Evolutionary conservation across 1,140 invertebrate species (phyloP), one percentile per base, ranked within the genome.

Genomic region (Lineus longissimus): DNA sequence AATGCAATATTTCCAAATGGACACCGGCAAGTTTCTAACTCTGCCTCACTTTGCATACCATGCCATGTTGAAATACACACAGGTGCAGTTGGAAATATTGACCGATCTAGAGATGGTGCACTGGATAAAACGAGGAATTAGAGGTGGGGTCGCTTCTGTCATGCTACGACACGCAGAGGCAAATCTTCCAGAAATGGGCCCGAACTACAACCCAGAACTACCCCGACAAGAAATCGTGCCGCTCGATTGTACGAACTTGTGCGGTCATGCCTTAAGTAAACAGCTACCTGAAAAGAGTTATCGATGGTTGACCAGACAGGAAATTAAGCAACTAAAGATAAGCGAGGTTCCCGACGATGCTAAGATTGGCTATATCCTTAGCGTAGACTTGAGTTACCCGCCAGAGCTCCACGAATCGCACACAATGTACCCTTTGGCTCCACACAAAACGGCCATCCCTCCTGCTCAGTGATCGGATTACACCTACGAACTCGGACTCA

Each of bases 101-200:
- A 51, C n/a, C n/a, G 47, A 51, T 51, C 19, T 51, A n/a, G 25
- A 51, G 9, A 51, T 51, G 47, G 47, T 51, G n/a, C n/a, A 51
- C 4, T 51, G n/a, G 19, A n/a, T 51, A 9, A 51, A 51, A 51
- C 19, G 19, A 23, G 47, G 47, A 4, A 51, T 51, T 7, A 4
- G 47, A 4, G 47, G 47, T 27, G 47, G 47, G 4, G 47, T 51
- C 4, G 47, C 47, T 7, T 23, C 47, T 4, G n/a, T 51, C n/a
- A 51, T 23, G 19, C 47, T 7, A 6, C 47, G 47, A n/a, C n/a
- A 51, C n/a, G 47, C 47, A 4, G 25, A 27, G 19, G 47, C 47
- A 4, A 51, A 51, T n/a, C n/a, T 51, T 7, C 47, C 47, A n/a
- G 47, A 4, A 4, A 51, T 51, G 47, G 47, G 47, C 9, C 6